Conservation (phyloP, 2,113 vertebrate species). For the Opisthocomus hoazin region DNA sequence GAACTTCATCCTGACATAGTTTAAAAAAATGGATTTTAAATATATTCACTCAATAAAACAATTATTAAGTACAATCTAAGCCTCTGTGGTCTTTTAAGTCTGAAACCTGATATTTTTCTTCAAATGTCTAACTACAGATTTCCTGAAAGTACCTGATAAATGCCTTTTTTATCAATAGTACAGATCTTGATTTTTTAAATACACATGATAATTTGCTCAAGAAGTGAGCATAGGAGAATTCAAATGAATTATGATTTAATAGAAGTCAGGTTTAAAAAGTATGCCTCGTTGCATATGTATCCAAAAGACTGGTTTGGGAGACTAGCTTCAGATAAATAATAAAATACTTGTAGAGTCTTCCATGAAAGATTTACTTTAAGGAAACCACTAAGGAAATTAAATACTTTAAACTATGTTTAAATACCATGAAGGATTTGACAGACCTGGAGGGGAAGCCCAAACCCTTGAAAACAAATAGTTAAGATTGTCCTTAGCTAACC, state of each 20-base stretch:
- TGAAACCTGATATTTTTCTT: not conserved
- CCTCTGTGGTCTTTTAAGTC: not conserved
- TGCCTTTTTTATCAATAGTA: not conserved
- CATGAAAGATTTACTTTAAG: slow-evolving; percentile 51
- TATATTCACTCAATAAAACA: not conserved
- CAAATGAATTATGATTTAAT: slow-evolving; percentile 12
- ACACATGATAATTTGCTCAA: not conserved
- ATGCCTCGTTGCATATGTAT: not conserved
- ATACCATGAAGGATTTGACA: slow-evolving; percentile 4
- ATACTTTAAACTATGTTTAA: slow-evolving; percentile 46
- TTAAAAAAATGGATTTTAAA: not conserved
- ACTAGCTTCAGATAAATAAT: slow-evolving; percentile 49
- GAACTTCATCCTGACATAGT: not conserved
- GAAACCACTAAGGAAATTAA: slow-evolving; percentile 55
- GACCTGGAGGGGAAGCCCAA: not conserved
- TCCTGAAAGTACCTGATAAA: not conserved
- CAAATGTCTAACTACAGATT: not conserved
- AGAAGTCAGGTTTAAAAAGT: not conserved
- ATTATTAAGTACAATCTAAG: not conserved
- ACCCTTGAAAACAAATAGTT: not conserved
- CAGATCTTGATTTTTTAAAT: not conserved
- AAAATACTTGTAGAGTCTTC: slow-evolving; percentile 36
- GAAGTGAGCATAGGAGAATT: not conserved
- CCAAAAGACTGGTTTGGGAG: slow-evolving; percentile 23
- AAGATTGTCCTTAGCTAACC: not conserved